Evolutionary conservation across 2,888 invertebrate species (phyloP).

Genomic region (Nasonovia ribisnigri): DNA sequence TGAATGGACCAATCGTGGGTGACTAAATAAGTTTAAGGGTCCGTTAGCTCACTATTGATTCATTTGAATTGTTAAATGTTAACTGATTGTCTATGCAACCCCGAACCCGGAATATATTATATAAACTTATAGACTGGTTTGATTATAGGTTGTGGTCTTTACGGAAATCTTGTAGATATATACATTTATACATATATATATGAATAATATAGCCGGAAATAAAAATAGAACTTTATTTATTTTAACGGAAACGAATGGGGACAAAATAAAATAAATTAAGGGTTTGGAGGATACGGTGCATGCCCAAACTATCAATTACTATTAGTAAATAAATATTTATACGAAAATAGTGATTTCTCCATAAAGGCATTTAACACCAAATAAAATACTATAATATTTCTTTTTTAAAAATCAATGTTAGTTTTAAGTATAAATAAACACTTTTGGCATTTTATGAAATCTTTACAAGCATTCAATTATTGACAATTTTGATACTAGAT

Average conservation of each 20-base stretch:
- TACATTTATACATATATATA: too few species aligned
- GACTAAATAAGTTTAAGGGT: neutral
- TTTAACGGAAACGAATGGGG: neutral
- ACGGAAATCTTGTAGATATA: neutral
- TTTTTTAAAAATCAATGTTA: neutral
- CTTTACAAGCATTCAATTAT: neutral
- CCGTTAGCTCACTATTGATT: neutral
- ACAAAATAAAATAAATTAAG: neutral
- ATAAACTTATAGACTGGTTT: neutral
- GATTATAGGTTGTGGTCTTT: neutral
- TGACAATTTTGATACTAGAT: neutral
- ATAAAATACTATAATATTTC: neutral
- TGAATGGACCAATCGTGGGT: neutral
- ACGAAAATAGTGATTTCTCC: neutral
- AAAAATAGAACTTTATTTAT: slow-evolving; percentile 12
- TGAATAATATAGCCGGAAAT: neutral
- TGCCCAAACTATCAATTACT: neutral
- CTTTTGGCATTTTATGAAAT: neutral
- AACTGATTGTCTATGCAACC: neutral
- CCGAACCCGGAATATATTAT: neutral
- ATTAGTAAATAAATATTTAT: neutral
- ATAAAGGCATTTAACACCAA: neutral
- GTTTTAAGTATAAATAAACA: neutral
- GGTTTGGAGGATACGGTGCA: neutral
- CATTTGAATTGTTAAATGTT: neutral